phyloP scores from a whole-genome alignment of 2,113 vertebrate species.

The Tangachromis dhanisi region DNA sequence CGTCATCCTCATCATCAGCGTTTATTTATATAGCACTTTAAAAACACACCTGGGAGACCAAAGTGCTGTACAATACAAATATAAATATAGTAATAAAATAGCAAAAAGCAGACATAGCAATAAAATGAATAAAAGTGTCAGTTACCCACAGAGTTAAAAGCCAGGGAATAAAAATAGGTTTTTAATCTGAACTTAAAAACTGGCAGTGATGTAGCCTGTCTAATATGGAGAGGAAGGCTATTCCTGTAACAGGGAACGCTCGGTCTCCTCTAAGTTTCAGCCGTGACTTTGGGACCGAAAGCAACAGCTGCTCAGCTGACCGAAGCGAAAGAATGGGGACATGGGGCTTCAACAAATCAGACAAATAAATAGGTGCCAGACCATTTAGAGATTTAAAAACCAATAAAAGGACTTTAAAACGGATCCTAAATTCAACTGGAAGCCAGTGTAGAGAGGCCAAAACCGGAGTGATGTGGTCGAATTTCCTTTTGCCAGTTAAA shows the following conservation, averaged over 20 bases:
- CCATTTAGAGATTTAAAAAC: not conserved
- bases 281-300: not conserved
- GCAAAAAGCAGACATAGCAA: not conserved
- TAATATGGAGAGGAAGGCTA: not conserved
- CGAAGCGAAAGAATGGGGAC: not conserved
- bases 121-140: not conserved
- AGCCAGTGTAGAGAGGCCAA: not conserved
- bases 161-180: not conserved
- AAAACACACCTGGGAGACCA: not conserved
- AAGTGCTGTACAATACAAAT: not conserved
- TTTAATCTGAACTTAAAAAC: not conserved
- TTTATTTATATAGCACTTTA: not conserved
- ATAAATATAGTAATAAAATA: not conserved
- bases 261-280: not conserved
- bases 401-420: not conserved
- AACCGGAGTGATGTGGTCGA: not conserved
- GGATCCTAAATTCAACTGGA: not conserved
- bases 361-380: not conserved
- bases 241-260: not conserved
- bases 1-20: rapidly evolving
- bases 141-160: not conserved
- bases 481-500: not conserved
- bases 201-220: not conserved
- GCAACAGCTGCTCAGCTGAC: not conserved
- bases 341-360: not conserved